Evolutionary conservation across 2,888 invertebrate species (phyloP).

Genomic region (Nebria brevicollis): DNA sequence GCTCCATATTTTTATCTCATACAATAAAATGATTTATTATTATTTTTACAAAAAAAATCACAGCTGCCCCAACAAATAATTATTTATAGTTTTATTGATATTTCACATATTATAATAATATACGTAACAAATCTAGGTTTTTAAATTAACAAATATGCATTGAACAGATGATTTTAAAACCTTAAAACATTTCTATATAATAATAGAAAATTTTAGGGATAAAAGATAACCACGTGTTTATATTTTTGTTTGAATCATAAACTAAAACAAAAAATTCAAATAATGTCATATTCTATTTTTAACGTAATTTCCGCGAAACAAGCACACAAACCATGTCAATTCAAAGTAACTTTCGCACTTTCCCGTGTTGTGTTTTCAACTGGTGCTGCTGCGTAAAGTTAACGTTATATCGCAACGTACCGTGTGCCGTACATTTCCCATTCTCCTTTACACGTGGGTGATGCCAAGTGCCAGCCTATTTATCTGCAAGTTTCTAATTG

Average conservation of each 20-base stretch:
- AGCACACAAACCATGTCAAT: not conserved
- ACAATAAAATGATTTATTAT: not conserved
- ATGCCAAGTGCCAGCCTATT: conserved; percentile 1
- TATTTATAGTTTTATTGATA: not conserved
- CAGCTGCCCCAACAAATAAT: not conserved
- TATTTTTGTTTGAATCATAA: too few species aligned
- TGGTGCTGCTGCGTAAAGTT: not conserved
- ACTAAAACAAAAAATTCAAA: too few species aligned
- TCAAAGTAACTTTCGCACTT: not conserved
- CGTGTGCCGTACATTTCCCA: not conserved
- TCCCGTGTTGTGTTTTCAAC: not conserved
- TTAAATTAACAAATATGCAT: too few species aligned
- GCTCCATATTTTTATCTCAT: not conserved
- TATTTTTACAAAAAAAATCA: not conserved
- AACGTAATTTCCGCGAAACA: not conserved
- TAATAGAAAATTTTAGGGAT: too few species aligned
- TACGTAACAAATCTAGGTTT: too few species aligned
- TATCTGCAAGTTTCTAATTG: not conserved
- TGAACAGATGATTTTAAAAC: too few species aligned
- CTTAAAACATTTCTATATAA: too few species aligned
- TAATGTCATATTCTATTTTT: too few species aligned
- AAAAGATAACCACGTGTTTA: too few species aligned
- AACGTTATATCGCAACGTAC: not conserved
- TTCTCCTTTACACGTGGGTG: not conserved
- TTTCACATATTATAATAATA: not conserved